A percentile compares a stretch with the other conserved stretches of the same genome.
Conservation (phyloP, 2,888 invertebrate species). For the Meteorus colon region DNA sequence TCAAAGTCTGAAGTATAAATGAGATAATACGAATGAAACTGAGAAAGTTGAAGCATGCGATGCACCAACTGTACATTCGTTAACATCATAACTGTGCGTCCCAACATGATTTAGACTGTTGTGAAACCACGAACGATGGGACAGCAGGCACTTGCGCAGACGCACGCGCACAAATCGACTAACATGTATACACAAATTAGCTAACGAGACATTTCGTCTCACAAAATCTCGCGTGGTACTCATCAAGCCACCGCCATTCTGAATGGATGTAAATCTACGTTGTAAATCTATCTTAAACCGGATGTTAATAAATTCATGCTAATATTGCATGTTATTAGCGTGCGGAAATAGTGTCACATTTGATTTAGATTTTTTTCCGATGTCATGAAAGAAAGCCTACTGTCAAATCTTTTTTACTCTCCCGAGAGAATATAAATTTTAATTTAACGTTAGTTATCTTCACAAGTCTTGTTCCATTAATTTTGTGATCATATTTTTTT, state of each 20-base stretch:
- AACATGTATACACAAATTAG: conserved; percentile 59
- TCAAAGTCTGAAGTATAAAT: background rate
- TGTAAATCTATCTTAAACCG: conserved; percentile 58
- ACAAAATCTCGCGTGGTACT: conserved; percentile 66
- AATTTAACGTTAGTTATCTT: too few relatives aligned
- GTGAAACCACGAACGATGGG: conserved; percentile 64
- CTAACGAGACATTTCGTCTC: conserved; percentile 72
- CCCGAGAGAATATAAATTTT: too few relatives aligned
- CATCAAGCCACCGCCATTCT: conserved; percentile 46
- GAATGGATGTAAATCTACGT: conserved; percentile 64
- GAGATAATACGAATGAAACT: background rate
- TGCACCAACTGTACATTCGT: conserved; percentile 58
- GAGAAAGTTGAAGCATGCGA: conserved; percentile 16
- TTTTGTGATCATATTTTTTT: too few relatives aligned
- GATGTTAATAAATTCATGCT: conserved; percentile 63
- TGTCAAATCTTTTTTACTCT: too few relatives aligned
- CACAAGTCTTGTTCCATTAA: too few relatives aligned
- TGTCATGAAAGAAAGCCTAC: background rate
- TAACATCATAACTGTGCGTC: conserved; percentile 68
- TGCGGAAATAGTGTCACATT: conserved; percentile 12
- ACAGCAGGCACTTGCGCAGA: conserved; percentile 43
- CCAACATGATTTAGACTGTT: conserved; percentile 68
- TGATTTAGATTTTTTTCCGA: conserved; percentile 46
- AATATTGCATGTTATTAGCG: conserved; percentile 15
- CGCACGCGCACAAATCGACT: conserved; percentile 38